Conservation (phyloP, 2,888 invertebrate species). For the Acanthosepion esculentum region DNA sequence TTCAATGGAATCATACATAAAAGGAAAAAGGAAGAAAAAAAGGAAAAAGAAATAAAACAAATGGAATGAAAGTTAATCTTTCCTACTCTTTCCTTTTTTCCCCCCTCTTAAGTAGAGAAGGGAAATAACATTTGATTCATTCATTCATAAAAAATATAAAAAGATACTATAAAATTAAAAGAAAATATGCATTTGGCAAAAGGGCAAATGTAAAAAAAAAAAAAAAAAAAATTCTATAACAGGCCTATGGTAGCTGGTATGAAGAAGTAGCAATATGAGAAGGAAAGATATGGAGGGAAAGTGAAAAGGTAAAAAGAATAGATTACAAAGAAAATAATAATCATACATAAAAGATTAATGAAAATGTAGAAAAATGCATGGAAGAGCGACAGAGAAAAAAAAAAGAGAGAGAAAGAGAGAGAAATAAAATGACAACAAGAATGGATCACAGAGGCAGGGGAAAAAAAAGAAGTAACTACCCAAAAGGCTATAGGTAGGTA, state of each 20-base stretch:
- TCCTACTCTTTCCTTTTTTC: neutral
- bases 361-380: neutral
- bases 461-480: neutral
- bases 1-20: conserved; percentile 2
- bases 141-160: neutral
- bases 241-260: neutral
- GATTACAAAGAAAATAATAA: no score
- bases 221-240: neutral
- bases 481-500: neutral
- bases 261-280: neutral
- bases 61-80: neutral
- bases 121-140: neutral
- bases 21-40: neutral
- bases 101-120: neutral
- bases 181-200: neutral
- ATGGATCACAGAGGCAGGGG: neutral
- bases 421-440: neutral
- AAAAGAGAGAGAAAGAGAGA: neutral
- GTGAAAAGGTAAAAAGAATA: neutral
- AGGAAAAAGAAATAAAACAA: neutral
- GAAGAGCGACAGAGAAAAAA: neutral
- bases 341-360: no score
- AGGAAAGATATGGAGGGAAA: neutral
- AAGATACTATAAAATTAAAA: neutral
- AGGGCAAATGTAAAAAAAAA: neutral